Conservation (phyloP, 2,113 vertebrate species). For the Ellobius talpinus region DNA sequence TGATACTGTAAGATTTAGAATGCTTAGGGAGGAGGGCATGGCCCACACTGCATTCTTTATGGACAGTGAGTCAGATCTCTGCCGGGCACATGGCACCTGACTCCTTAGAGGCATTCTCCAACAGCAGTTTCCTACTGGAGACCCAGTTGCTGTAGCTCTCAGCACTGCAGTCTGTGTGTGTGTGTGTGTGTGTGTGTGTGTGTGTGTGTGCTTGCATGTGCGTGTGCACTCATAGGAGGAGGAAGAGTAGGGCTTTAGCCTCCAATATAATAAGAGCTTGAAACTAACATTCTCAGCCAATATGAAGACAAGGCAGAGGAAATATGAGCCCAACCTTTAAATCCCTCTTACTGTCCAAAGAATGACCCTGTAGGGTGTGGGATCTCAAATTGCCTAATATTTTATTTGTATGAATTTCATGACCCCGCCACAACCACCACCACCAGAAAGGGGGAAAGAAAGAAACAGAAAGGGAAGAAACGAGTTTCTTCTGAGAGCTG, state of each 20-base stretch:
- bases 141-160: not conserved
- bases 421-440: not conserved
- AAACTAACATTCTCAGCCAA: not conserved
- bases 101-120: not conserved
- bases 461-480: not conserved
- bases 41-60: not conserved
- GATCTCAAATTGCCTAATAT: not conserved
- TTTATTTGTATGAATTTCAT: not conserved
- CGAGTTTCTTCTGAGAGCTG: not conserved
- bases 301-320: not conserved
- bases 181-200: not conserved
- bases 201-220: not conserved
- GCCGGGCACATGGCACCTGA: not conserved
- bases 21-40: not conserved
- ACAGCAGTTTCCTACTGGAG: not conserved
- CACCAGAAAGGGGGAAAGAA: not conserved
- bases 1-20: not conserved
- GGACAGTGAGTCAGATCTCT: not conserved
- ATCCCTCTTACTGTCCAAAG: not conserved
- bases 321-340: not conserved
- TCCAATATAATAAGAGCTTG: not conserved
- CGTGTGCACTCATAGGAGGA: accelerated
- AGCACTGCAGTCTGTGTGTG: not conserved
- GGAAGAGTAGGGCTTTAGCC: not conserved
- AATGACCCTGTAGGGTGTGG: not conserved